Evolutionary conservation across 2,888 invertebrate genomes (phyloP), one percentile per base, ranked within the genome.

Genomic region (Pomacea canaliculata): DNA sequence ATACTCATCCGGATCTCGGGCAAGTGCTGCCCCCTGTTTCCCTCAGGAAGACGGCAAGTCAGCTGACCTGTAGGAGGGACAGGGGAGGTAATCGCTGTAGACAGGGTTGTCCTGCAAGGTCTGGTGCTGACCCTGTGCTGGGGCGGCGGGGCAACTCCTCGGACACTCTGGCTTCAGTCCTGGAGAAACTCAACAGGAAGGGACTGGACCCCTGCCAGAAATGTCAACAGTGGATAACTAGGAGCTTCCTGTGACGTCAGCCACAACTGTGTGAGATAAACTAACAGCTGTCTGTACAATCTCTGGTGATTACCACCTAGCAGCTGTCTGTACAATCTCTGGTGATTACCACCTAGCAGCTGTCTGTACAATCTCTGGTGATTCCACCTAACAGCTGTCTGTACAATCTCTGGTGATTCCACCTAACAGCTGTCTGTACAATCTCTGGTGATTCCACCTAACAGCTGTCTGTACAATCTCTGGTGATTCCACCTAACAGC

Each of bases 201-300:
- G 69, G 73, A 23, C n/a, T 74, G 48, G 74, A 74, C 56, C 37
- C 56, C 7, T 62, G 68, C 56, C 60, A 59, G 13, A 74, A 74
- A 56, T 74, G 74, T 48, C 69, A 68, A 68, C 60, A 68, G 5
- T 74, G 74, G 74, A 48, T 74, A 19, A 37, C 23, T 5, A 65
- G 23, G 12, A 67, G 27, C 23, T 23, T 23, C 23, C 23, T 23
- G 23, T 23, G 23, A 23, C 23, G 23, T 23, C 23, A 23, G 23
- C 23, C 23, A 23, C 23, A 23, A 23, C 23, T 23, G 23, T 23
- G 23, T 23, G 23, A 23, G 0, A 23, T 23, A 23, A 23, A 23
- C 23, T 23, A 66, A 66, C 59, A 60, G 60, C 37, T 37, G 5
- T 37, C 37, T 37, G 37, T 37, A 37, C 37, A 37, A 37, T 37